These are phyloP conservation scores for Eulemur mongoz DNA, from an alignment of 2,797 vertebrate species.

Conservation along the genomic window DNA sequence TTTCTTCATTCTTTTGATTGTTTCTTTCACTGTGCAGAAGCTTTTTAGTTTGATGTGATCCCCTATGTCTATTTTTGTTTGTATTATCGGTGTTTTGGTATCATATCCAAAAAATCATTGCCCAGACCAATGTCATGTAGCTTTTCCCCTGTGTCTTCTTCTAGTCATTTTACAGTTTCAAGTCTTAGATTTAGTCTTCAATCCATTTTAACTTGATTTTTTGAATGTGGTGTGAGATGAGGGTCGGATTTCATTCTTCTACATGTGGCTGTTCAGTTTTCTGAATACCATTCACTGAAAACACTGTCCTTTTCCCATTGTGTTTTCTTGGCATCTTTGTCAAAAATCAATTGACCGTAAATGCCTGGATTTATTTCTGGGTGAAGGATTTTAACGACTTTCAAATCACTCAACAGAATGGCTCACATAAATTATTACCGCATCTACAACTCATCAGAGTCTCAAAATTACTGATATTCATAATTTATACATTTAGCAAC, in stretches of 20 bases:
- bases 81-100: background rate
- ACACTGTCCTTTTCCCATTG: background rate
- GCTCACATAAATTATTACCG: background rate
- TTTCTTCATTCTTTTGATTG: background rate
- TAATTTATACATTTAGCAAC: slow-evolving; percentile 19
- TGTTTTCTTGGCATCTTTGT: background rate
- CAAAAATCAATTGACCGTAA: slow-evolving; percentile 3
- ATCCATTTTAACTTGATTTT: background rate
- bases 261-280: background rate
- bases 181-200: background rate
- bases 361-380: background rate
- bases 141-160: background rate
- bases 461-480: background rate
- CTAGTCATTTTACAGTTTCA: background rate
- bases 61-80: background rate
- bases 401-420: background rate
- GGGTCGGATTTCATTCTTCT: background rate
- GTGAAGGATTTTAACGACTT: background rate
- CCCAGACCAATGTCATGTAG: background rate
- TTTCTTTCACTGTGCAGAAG: background rate
- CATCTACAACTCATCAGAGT: background rate
- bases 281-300: background rate
- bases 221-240: background rate
- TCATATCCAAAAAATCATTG: background rate
- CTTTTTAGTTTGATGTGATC: background rate